Percentiles rank a stretch among this genome's conserved stretches.
Evolutionary conservation across 2,797 vertebrate species (phyloP).

Genomic region (Alcedo atthis): DNA sequence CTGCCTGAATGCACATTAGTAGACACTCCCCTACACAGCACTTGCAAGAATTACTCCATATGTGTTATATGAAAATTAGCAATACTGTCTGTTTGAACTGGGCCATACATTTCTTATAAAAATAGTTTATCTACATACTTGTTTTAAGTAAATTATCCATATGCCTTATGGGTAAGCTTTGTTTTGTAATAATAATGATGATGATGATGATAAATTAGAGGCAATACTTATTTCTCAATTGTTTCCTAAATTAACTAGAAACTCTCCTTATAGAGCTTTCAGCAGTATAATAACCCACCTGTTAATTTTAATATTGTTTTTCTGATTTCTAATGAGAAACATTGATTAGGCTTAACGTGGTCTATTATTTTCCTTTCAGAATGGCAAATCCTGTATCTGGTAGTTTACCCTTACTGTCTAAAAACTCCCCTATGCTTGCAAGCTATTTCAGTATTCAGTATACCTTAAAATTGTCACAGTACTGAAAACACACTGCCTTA

Average conservation of each 20-base stretch:
- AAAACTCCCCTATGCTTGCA: neutral
- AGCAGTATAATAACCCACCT: neutral
- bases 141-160: neutral
- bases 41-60: neutral
- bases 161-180: neutral
- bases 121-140: neutral
- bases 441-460: neutral
- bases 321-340: neutral
- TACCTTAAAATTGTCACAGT: neutral
- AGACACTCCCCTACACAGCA: neutral
- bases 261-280: neutral
- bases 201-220: neutral
- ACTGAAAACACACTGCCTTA: neutral
- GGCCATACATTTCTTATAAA: neutral
- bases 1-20: neutral
- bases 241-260: neutral
- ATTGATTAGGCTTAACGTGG: neutral
- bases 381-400: neutral
- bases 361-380: neutral
- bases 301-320: neutral
- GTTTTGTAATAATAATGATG: neutral
- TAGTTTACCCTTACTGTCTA: neutral
- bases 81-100: neutral
- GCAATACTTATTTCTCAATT: neutral
- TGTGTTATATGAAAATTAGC: neutral